Evolutionary conservation across 1,140 invertebrate genomes (phyloP).

Genomic region (Cotesia vestalis): DNA sequence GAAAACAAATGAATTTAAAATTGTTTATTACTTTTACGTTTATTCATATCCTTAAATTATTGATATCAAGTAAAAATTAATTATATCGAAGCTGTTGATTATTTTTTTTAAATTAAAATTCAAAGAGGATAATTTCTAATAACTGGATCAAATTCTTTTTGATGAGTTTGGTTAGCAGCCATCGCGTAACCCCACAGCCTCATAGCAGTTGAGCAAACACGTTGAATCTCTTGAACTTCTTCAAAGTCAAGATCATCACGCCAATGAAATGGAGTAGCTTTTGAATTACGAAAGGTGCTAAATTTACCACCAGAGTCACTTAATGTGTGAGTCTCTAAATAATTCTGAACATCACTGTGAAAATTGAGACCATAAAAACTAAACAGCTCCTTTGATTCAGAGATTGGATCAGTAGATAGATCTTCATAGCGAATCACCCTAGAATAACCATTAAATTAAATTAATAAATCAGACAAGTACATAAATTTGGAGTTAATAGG

Average conservation of each 20-base stretch:
- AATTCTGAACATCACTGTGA: conserved; percentile 74
- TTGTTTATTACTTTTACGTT: no score
- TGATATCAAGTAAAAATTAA: no score
- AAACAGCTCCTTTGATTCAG: conserved; percentile 74
- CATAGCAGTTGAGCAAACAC: conserved; percentile 77
- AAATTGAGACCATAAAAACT: conserved; percentile 80
- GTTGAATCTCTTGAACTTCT: conserved; percentile 75
- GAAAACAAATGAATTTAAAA: no score
- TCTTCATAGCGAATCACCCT: conserved; percentile 88
- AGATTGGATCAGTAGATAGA: conserved; percentile 79
- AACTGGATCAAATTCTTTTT: conserved; percentile 69
- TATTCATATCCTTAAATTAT: no score
- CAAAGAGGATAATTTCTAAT: conserved; percentile 55
- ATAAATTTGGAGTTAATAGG: neutral
- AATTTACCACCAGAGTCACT: conserved; percentile 81
- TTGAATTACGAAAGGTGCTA: conserved; percentile 84
- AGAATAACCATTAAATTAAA: conserved; percentile 40
- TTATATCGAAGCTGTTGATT: no score
- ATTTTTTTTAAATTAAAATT: conserved; percentile 30
- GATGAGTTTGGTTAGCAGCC: conserved; percentile 66
- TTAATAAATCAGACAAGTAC: neutral
- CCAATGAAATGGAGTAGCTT: conserved; percentile 86
- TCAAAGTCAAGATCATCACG: conserved; percentile 76
- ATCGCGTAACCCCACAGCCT: conserved; percentile 78
- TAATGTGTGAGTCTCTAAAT: conserved; percentile 83